Evolutionary conservation across 2,888 invertebrate species (phyloP).

Genomic region (Erebia ligea): DNA sequence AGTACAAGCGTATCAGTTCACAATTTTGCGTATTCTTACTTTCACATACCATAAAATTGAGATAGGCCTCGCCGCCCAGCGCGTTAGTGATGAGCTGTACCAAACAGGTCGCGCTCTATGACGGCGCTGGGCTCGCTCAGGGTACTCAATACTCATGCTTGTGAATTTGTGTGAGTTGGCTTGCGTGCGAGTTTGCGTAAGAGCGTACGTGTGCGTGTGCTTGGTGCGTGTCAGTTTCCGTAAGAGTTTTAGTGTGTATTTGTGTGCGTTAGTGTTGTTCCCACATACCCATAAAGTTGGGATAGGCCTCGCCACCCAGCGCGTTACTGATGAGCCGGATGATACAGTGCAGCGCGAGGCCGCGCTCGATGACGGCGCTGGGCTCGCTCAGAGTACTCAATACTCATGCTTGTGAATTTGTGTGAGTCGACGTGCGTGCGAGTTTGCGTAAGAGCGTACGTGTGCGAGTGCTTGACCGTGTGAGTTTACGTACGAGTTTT

Average conservation of each 20-base stretch:
- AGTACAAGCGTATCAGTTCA: too few species aligned
- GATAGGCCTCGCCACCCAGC: constrained; percentile 98
- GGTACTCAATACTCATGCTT: constrained; percentile 84
- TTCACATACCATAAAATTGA: constrained; percentile 94
- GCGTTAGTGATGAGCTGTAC: constrained; percentile 96
- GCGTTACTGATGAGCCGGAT: constrained; percentile 96
- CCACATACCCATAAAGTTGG: constrained; percentile 96
- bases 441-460: too few species aligned
- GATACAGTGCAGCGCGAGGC: constrained; percentile 98
- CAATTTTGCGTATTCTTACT: neutral
- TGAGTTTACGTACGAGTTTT: too few species aligned
- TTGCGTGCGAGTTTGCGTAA: too few species aligned
- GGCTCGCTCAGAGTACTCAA: constrained; percentile 91
- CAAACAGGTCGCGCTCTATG: constrained; percentile 97
- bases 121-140: constrained; percentile 86
- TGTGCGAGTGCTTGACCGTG: too few species aligned
- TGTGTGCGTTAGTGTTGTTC: neutral
- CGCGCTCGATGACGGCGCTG: constrained; percentile 92
- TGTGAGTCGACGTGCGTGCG: constrained; percentile 96
- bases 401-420: too few species aligned
- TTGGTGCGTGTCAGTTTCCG: too few species aligned
- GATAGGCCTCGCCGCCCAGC: constrained; percentile 98
- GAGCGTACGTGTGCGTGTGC: too few species aligned
- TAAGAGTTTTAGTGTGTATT: too few species aligned
- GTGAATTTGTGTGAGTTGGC: too few species aligned